Percentiles rank a stretch among this genome's conserved stretches.
These are phyloP conservation scores for Sparidentex hasta DNA, from an alignment of 2,797 vertebrate genomes.

Conservation along the genomic window DNA sequence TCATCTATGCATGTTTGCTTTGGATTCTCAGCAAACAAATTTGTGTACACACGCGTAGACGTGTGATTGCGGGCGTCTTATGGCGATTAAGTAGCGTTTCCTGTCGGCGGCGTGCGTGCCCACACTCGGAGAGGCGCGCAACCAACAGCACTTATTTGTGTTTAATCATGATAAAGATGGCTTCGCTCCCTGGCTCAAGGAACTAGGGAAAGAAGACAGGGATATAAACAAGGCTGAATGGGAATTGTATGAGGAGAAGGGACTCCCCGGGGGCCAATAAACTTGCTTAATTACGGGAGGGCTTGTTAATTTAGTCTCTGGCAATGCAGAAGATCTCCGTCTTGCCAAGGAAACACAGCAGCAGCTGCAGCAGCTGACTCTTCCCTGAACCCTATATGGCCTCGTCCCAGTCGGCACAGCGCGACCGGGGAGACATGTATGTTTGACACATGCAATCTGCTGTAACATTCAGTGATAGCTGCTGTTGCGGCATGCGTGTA, in stretches of 20 bases:
- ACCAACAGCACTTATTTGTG: conserved; percentile 42
- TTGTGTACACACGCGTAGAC: conserved; percentile 36
- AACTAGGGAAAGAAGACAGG: conserved; percentile 46
- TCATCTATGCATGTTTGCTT: conserved; percentile 54
- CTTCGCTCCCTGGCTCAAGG: conserved; percentile 35
- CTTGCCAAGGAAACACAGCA: conserved; percentile 54
- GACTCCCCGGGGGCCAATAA: conserved; percentile 74
- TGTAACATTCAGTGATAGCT: conserved; percentile 17
- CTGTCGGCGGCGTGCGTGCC: not conserved
- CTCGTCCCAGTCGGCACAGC: conserved; percentile 37
- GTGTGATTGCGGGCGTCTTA: conserved; percentile 18
- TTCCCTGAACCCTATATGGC: conserved; percentile 61
- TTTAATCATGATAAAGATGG: conserved; percentile 60
- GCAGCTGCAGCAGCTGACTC: conserved; percentile 62
- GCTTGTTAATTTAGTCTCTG: conserved; percentile 76
- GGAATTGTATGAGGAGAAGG: conserved; percentile 62
- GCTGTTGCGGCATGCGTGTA: not conserved
- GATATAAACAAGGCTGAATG: conserved; percentile 71
- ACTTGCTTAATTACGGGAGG: conserved; percentile 76
- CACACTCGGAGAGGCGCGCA: not conserved
- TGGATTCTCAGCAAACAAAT: conserved; percentile 47
- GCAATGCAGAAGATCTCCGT: conserved; percentile 58
- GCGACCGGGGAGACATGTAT: conserved; percentile 1
- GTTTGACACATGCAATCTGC: not conserved
- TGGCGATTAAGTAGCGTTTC: conserved; percentile 36